These are phyloP conservation scores for Serranus cabrilla DNA, from an alignment of 2,797 vertebrate species.

Conservation along the genomic window DNA sequence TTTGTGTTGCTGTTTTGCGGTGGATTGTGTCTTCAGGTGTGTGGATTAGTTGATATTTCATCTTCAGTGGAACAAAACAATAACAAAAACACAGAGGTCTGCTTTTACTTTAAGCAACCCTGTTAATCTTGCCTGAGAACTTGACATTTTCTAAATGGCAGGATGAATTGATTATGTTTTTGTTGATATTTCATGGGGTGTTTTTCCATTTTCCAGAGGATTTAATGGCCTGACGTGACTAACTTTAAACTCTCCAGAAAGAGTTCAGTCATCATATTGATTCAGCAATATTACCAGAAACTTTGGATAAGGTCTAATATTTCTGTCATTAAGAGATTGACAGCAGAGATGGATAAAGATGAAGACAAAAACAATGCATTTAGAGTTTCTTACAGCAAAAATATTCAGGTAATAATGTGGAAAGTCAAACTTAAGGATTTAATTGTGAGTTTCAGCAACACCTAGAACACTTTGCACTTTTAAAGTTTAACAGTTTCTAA, in stretches of 20 bases:
- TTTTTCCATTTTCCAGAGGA: background rate
- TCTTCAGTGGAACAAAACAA: constrained; percentile 8
- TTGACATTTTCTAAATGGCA: constrained; percentile 49
- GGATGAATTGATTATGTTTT: constrained; percentile 25
- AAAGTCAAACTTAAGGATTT: background rate
- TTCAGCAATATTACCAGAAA: constrained; percentile 11
- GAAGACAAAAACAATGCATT: background rate
- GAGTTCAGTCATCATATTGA: constrained; percentile 17
- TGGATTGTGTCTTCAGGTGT: background rate
- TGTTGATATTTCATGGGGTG: background rate
- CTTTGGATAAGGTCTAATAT: background rate
- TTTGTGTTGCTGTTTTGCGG: background rate
- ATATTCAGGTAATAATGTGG: background rate
- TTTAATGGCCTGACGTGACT: constrained; percentile 7
- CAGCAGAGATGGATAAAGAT: background rate
- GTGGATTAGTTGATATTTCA: constrained; percentile 7
- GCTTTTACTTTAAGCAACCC: background rate
- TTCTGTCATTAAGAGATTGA: background rate
- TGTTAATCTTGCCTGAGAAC: constrained; percentile 10
- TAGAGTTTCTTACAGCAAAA: background rate
- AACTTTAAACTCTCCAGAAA: constrained; percentile 2
- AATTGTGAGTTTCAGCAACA: background rate
- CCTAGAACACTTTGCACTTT: background rate
- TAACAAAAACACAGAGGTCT: background rate
- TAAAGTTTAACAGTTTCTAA: background rate